Conservation (phyloP, 2,888 invertebrate genomes). For the Apodemia hepburni region DNA sequence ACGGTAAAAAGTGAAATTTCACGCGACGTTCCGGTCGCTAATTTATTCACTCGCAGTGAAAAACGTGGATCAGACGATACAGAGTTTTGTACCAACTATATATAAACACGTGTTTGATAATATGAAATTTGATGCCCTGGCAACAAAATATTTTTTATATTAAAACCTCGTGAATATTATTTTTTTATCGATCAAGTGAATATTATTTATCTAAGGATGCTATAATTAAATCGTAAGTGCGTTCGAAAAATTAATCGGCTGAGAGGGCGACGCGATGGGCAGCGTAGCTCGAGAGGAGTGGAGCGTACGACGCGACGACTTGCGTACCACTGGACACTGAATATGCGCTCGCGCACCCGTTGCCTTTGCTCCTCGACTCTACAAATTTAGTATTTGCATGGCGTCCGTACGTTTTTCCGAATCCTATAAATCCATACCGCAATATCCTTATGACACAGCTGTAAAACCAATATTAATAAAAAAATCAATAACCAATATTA, state of each 20-base stretch:
- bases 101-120: constrained; percentile 66
- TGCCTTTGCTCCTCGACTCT: constrained; percentile 50
- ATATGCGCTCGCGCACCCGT: constrained; percentile 52
- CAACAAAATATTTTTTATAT: constrained; percentile 26
- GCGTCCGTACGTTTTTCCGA: constrained; percentile 55
- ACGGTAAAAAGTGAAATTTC: constrained; percentile 73
- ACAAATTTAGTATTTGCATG: constrained; percentile 65
- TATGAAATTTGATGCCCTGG: constrained; percentile 44
- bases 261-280: constrained; percentile 42
- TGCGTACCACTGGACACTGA: constrained; percentile 72
- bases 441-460: background rate
- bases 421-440: constrained; percentile 27
- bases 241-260: constrained; percentile 53
- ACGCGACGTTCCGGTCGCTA: constrained; percentile 54
- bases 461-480: background rate
- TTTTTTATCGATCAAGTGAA: constrained; percentile 22
- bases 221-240: constrained; percentile 42
- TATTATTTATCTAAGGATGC: constrained; percentile 24
- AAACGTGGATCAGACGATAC: constrained; percentile 64
- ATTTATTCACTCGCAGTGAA: constrained; percentile 68
- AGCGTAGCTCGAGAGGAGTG: constrained; percentile 50
- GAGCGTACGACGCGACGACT: constrained; percentile 71
- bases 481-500: too few relatives aligned
- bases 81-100: constrained; percentile 60
- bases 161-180: constrained; percentile 25